Evolutionary conservation across 2,797 vertebrate genomes (phyloP).

Genomic region (Hydrophis major): DNA sequence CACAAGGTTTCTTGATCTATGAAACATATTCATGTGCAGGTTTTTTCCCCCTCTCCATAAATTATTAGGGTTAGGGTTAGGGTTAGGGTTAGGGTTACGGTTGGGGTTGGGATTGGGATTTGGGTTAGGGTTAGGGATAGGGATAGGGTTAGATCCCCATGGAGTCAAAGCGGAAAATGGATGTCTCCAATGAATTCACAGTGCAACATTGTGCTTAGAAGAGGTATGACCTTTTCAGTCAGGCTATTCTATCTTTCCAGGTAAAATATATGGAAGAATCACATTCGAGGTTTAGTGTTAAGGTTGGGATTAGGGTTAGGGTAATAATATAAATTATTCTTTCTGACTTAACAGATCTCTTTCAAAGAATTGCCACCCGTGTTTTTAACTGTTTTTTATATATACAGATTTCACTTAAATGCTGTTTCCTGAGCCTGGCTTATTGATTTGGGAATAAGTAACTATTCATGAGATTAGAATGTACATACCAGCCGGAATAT

Average conservation of each 20-base stretch:
- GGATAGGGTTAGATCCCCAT: too few relatives aligned
- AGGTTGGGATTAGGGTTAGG: too few relatives aligned
- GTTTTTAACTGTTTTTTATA: background rate
- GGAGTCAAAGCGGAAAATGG: too few relatives aligned
- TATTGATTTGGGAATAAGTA: background rate
- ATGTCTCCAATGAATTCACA: too few relatives aligned
- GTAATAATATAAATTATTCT: background rate
- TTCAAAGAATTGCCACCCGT: background rate
- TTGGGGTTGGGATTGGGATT: too few relatives aligned
- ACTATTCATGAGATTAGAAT: background rate
- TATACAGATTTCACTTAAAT: background rate
- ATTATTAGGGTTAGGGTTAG: background rate
- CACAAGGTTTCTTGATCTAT: background rate
- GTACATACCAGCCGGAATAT: background rate
- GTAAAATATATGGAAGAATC: too few relatives aligned
- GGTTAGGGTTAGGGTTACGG: too few relatives aligned
- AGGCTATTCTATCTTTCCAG: too few relatives aligned
- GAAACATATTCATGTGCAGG: background rate
- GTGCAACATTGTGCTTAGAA: too few relatives aligned
- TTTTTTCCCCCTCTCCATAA: background rate
- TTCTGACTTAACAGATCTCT: background rate
- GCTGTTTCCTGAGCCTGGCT: background rate
- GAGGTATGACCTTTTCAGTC: too few relatives aligned
- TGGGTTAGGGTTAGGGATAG: too few relatives aligned
- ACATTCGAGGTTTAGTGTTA: too few relatives aligned